Conservation (phyloP, 2,888 invertebrate species). For the Zele albiditarsus region DNA sequence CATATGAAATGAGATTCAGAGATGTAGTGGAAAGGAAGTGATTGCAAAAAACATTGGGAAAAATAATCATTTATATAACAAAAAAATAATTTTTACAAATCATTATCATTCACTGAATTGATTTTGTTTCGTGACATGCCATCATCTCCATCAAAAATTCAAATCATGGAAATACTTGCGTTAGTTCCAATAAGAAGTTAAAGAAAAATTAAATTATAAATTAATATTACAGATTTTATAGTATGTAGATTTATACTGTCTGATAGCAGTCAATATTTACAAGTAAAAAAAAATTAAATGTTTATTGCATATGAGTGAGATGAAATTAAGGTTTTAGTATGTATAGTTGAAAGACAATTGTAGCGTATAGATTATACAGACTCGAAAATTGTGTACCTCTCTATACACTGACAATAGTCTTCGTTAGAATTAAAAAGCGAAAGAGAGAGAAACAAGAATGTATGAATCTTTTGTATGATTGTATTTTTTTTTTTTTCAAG, state of each 20-base stretch:
- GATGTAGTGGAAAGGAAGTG: no score
- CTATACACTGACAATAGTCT: not conserved
- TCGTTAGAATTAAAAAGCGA: not conserved
- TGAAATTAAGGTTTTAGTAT: not conserved
- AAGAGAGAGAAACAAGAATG: not conserved
- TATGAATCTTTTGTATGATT: not conserved
- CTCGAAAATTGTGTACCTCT: not conserved
- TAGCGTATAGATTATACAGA: not conserved
- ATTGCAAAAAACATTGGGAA: not conserved
- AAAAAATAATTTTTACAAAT: not conserved
- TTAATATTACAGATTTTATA: constrained; percentile 5
- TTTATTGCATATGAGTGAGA: constrained; percentile 2
- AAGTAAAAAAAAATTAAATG: not conserved
- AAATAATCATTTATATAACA: no score
- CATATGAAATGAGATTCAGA: no score
- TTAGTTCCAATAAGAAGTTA: not conserved
- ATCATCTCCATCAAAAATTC: not conserved
- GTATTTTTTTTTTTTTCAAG: not conserved
- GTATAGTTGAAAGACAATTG: constrained; percentile 34
- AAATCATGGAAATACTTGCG: not conserved
- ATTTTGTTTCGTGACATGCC: not conserved
- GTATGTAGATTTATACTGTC: constrained; percentile 15
- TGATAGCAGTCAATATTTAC: constrained; percentile 14
- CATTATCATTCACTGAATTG: not conserved
- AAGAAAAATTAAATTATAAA: constrained; percentile 3